Evolutionary conservation across 2,888 invertebrate genomes (phyloP), one percentile per base, ranked within the genome.

Genomic region (Caenorhabditis imperialis): DNA sequence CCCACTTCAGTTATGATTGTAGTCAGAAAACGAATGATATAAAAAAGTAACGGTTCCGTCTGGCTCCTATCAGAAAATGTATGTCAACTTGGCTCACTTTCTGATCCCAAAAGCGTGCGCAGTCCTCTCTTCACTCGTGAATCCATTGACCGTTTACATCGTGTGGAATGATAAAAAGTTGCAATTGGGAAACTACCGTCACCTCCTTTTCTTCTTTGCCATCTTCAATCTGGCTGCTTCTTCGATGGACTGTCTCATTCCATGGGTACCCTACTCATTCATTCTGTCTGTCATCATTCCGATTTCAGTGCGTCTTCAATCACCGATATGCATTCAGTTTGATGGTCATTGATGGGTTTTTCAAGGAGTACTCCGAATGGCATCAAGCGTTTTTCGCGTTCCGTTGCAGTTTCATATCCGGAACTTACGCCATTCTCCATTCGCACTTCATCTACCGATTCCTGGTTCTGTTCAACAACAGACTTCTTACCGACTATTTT

Each of bases 211-310:
- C n/a, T 50, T 22, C 40, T 60, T 60, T 20, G 48, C 60, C 14
- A n/a, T 60, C 14, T 60, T 69, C 58, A 51, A 69, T 16, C 20
- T 50, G 2, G 4, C 23, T 6, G 27, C 27, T 47, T 53, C 53
- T 10, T 25, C 14, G 18, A 37, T 42, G 14, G 62, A 63, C 22
- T 14, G 25, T 1, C 5, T 63, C 14, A 22, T 54, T 25, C 62
- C 62, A 14, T 37, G 44, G 50, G 44, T 44, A 23, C 12, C 1
- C 22, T 44, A 5, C 23, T 18, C 10, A 10, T 12, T 22, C 6
- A 23, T 23, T 18, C 3, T 16, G 1, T 44, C 20, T 5, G 4
- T 8, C 4, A n/a, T 14, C 14, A 10, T 38, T n/a, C 1, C 23
- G 44, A 2, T 44, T 44, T 4, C 23, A 44, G 38, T 44, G 22